These are phyloP conservation scores for Rhagonycha lutea DNA, from an alignment of 2,888 invertebrate species.

Conservation along the genomic window DNA sequence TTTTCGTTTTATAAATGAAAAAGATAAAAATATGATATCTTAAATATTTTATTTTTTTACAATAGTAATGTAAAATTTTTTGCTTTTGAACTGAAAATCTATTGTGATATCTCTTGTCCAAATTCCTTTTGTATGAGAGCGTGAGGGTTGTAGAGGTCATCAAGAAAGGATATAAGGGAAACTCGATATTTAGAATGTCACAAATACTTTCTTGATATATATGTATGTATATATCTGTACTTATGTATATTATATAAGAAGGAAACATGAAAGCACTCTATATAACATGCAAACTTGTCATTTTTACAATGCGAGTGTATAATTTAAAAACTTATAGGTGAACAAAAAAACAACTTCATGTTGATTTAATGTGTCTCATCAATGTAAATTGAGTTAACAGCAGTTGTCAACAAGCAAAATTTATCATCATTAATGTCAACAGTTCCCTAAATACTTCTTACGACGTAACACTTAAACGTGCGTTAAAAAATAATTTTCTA, in stretches of 20 bases:
- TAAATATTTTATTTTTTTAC: conserved; percentile 2
- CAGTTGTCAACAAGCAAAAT: not conserved
- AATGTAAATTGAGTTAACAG: not conserved
- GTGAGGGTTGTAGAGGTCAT: conserved; percentile 9
- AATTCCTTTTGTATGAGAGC: conserved; percentile 7
- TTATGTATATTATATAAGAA: not conserved
- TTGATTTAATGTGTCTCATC: not conserved
- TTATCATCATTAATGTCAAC: not conserved
- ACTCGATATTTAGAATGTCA: conserved; percentile 11
- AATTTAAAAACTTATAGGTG: not conserved
- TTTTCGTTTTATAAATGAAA: not conserved
- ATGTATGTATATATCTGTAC: not conserved
- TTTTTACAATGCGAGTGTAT: conserved; percentile 5
- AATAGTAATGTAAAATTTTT: not conserved
- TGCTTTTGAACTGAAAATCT: conserved; percentile 11
- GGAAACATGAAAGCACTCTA: conserved; percentile 5
- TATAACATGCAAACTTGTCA: conserved; percentile 12
- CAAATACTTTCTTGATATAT: conserved; percentile 12
- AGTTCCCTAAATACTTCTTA: not conserved
- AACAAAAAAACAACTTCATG: not conserved
- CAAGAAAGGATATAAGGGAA: conserved; percentile 5
- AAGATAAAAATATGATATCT: not conserved
- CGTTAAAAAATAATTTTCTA: not conserved
- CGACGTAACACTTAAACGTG: not conserved
- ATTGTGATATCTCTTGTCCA: not conserved